Evolutionary conservation across 1,140 invertebrate species (phyloP).

Genomic region (Camponotus vicinus): DNA sequence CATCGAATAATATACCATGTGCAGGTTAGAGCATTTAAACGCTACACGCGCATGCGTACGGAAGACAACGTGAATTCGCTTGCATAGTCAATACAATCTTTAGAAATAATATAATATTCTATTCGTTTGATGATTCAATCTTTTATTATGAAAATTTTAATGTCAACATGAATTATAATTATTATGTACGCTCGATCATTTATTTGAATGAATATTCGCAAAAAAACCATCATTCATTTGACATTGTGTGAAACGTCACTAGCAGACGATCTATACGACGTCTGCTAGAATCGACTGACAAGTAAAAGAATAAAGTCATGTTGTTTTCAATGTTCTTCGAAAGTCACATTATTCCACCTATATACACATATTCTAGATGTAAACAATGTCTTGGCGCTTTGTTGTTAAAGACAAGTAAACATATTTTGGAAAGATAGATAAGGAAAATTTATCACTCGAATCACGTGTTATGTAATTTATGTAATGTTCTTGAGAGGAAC

Average conservation of each 20-base stretch:
- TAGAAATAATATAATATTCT: background rate
- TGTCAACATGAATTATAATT: background rate
- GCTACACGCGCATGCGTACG: conserved; percentile 43
- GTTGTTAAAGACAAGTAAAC: too few relatives aligned
- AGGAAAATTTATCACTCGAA: background rate
- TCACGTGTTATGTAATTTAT: conserved; percentile 51
- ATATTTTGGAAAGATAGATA: too few relatives aligned
- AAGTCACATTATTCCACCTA: background rate
- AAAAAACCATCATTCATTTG: background rate
- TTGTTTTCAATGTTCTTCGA: background rate
- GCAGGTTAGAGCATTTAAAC: conserved; percentile 40
- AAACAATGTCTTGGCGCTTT: background rate
- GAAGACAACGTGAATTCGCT: background rate
- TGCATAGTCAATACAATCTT: conserved; percentile 42
- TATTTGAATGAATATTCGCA: background rate
- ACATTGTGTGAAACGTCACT: background rate
- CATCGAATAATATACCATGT: background rate
- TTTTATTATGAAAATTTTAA: background rate
- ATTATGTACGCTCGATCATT: background rate
- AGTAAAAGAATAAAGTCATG: conserved; percentile 17
- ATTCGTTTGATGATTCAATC: too few relatives aligned
- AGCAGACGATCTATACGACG: conserved; percentile 67
- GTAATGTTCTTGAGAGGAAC: background rate
- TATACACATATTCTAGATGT: background rate
- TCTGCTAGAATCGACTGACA: conserved; percentile 72